Evolutionary conservation across 30 jellyfish, hydroid and myxozoan genomes (phyloP), one percentile per base, ranked within the genome.

Genomic region (Morbakka virulenta): DNA sequence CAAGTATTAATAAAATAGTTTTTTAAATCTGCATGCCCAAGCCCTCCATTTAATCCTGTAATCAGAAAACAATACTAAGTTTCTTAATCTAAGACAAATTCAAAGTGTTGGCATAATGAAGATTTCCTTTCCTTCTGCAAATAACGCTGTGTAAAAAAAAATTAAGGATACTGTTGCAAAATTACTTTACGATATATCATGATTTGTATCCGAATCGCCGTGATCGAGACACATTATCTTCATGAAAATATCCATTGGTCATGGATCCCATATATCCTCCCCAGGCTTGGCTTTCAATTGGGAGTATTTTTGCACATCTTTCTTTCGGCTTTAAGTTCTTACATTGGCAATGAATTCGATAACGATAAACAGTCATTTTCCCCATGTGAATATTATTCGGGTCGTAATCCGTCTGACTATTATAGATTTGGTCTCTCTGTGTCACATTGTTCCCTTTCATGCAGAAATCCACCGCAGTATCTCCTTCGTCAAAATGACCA

Each of bases 401-500:
- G 50, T 80, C 78, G 53, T 89, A 87, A 2, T 77, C 76, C 41
- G 91, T 47, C 66, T 84, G 96, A 64, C 93, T 77, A 30, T 93
- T 88, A 49, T 52, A 92, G 1, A 75, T 34, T 4, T 69, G 27
- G 25, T 52, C 80, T 2, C 11, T 4, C 13, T 35, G 72, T 6
- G 96, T 62, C 1, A 76, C 95, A 53, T 76, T 84, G 4, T 32
- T 32, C 27, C 47, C 28, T 50, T 74, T 68, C 72, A 93, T 32
- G 65, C 99, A 93, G 47, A 27, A 73, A 61, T 93, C 77, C 34
- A 93, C 96, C 17, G 99, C 99, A 4, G 96, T 67, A 72, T 93
- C 99, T 3, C 99, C 99, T 33, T 77, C 94, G 50, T 93, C 96
- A 49, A 79, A 93, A 64, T 79, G 67, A n/a, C 96, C 99, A 13